A percentile compares a stretch with the other conserved stretches of the same genome.
These are phyloP conservation scores for Dicaeum eximium DNA, from an alignment of 2,113 vertebrate genomes.

Conservation along the genomic window DNA sequence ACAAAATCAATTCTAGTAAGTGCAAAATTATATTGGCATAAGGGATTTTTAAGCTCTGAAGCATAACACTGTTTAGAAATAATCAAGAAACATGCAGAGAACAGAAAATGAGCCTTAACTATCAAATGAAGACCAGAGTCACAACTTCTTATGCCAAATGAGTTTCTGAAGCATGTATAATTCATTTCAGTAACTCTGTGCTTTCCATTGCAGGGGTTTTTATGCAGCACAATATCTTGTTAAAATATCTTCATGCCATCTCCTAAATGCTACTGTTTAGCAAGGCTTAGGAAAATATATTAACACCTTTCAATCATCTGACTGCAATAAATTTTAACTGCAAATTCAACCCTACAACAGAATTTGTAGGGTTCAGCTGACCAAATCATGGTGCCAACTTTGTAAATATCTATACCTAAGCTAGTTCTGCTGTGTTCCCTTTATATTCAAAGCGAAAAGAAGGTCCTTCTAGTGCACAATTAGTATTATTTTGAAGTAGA, in stretches of 20 bases:
- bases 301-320: not conserved
- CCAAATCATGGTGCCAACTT: not conserved
- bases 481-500: not conserved
- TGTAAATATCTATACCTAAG: not conserved
- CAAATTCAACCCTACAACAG: not conserved
- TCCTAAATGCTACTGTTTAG: not conserved
- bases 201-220: not conserved
- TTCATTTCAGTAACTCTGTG: not conserved
- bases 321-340: not conserved
- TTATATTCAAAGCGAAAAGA: not conserved
- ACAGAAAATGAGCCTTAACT: not conserved
- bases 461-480: not conserved
- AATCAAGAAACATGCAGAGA: not conserved
- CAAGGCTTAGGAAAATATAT: not conserved
- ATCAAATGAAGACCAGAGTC: not conserved
- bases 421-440: not conserved
- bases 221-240: rapidly evolving
- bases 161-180: not conserved
- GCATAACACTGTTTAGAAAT: not conserved
- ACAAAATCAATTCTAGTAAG: not conserved
- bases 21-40: not conserved
- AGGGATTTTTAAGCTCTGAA: conserved; percentile 13
- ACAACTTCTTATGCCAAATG: not conserved
- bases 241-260: not conserved
- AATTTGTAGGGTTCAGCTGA: not conserved